phyloP scores from a whole-genome alignment of 53 echinoderm and acorn worm species.

The Paracentrotus lividus region DNA sequence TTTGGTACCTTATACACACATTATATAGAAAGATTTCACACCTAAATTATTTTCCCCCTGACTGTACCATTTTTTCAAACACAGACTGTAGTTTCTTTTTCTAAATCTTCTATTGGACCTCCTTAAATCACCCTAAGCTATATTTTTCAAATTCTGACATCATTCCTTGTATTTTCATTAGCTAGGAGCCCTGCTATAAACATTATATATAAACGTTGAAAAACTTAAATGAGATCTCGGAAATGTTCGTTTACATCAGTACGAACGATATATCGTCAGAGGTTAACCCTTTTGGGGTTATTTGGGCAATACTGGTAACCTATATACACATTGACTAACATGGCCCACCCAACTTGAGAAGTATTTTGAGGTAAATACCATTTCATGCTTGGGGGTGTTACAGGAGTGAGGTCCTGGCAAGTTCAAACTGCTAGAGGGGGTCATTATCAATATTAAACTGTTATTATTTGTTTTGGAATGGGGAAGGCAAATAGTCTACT shows the following conservation, averaged over 20 bases:
- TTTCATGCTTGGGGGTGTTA: constrained; percentile 42
- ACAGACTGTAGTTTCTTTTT: too few relatives aligned
- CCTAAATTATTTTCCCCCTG: too few relatives aligned
- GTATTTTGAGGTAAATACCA: constrained; percentile 51
- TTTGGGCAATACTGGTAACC: background rate
- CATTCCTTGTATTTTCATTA: background rate
- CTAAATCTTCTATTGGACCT: too few relatives aligned
- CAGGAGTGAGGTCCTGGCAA: background rate
- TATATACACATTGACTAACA: background rate
- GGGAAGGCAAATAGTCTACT: background rate
- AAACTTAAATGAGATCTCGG: background rate
- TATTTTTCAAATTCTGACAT: background rate
- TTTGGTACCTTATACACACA: too few relatives aligned
- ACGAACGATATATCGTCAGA: background rate
- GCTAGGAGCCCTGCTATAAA: background rate
- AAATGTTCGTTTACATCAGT: background rate
- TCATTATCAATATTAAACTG: constrained; percentile 56
- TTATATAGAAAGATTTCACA: too few relatives aligned
- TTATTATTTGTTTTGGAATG: constrained; percentile 35
- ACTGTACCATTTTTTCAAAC: too few relatives aligned
- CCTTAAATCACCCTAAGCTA: background rate
- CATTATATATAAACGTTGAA: background rate
- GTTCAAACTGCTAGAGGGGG: constrained; percentile 45
- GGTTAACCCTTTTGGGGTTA: background rate
- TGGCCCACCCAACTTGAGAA: constrained; percentile 59